Evolutionary conservation across 2,113 vertebrate genomes (phyloP), one percentile per base, ranked within the genome.

Genomic region (Colius striatus): DNA sequence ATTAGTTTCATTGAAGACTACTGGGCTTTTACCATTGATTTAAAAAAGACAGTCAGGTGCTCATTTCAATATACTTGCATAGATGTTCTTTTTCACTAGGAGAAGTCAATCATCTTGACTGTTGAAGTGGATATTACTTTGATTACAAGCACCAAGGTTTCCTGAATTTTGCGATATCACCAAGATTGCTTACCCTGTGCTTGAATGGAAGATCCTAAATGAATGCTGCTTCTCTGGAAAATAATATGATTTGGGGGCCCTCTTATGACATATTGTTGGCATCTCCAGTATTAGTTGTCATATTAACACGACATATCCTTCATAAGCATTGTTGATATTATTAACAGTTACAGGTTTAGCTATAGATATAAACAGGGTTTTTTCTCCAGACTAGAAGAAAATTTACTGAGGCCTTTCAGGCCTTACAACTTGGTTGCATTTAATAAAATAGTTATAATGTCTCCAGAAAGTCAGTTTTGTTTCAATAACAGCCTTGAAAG

Each of bases 401-500:
- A 65, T 45, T 45, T 65, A 0, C 2, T 57, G 16, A 27, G 79
- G 88, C 45, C 67, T 94, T 80, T 58, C 81, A 94, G 87, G 48
- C 23, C 34, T 93, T 88, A 74, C 63, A 96, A 68, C 68, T 73
- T 43, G 78, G 89, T 30, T 62, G 61, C 36, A 90, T 92, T 84
- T 83, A 75, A 86, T 91, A 91, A 95, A 97, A 82, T 91, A 84
- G 92, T 4, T 20, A 79, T 34, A 86, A 58, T 72, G 38, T 76
- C 51, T 75, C 62, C 91, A 62, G 54, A 50, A 80, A 85, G 73
- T 47, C 87, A 84, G 73, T 70, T 91, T 95, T 94, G 36, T 41
- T 87, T 90, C 84, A 96, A 38, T 81, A 95, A 91, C 21, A 95
- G 22, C 62, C 63, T 92, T 45, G 85, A 92, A 96, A 94, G 61